Percentiles rank a stretch among this genome's conserved stretches.
Evolutionary conservation across 2,888 invertebrate genomes (phyloP).

Genomic region (Yponomeuta cagnagella): DNA sequence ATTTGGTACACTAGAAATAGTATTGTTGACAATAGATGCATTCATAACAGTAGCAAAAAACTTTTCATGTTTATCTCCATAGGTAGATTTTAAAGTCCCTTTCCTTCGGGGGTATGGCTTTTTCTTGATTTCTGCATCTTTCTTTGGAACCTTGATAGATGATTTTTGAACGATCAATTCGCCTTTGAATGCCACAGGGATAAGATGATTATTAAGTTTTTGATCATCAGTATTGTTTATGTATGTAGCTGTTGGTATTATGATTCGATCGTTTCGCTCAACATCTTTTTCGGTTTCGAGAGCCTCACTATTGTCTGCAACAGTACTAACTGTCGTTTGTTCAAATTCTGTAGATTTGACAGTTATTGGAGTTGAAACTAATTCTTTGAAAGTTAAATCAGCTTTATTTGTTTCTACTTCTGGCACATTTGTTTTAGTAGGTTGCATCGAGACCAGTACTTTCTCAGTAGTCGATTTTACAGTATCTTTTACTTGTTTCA

Average conservation of each 20-base stretch:
- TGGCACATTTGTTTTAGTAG: neutral
- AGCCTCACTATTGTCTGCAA: slow-evolving; percentile 16
- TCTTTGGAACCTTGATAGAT: slow-evolving; percentile 40
- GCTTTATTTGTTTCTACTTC: slow-evolving; percentile 16
- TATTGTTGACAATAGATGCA: slow-evolving; percentile 5
- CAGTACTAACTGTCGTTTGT: slow-evolving; percentile 14
- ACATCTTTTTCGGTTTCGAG: slow-evolving; percentile 15
- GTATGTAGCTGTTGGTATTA: slow-evolving; percentile 48
- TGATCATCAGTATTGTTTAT: slow-evolving; percentile 30
- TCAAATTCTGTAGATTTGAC: neutral
- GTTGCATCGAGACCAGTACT: neutral
- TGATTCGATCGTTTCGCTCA: slow-evolving; percentile 42
- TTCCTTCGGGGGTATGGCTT: slow-evolving; percentile 60
- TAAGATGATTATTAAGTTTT: slow-evolving; percentile 48
- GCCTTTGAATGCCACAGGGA: slow-evolving; percentile 39
- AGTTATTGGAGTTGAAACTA: slow-evolving; percentile 16
- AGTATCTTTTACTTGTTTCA: neutral
- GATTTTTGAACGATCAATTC: slow-evolving; percentile 55
- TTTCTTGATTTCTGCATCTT: slow-evolving; percentile 48
- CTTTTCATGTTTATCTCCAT: slow-evolving; percentile 65
- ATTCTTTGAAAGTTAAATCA: slow-evolving; percentile 15
- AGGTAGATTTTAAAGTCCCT: slow-evolving; percentile 68
- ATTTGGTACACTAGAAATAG: neutral
- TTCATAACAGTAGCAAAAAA: slow-evolving; percentile 40
- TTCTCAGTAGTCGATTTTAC: neutral